Base-by-base conservation (phyloP, 2,113 vertebrate species). In the Neolamprologus fasciatus region DNA sequence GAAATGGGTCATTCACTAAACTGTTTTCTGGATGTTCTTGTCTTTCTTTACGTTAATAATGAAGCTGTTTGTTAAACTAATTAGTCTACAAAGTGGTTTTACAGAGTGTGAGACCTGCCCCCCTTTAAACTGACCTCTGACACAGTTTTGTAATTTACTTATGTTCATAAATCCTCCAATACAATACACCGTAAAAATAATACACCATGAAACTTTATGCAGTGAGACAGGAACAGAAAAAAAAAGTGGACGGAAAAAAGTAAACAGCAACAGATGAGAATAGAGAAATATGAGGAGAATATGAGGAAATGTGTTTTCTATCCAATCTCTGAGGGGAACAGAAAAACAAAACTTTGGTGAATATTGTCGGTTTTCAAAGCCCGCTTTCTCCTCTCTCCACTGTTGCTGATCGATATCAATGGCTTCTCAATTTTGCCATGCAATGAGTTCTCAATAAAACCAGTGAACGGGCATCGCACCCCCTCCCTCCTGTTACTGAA, bases 401-500 rank as follows among this genome's bases (percentile, higher is more conserved):
- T 33, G 86, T 53, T 11, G 4, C 87, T 89, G 92, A 96, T 96
- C 94, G 89, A 96, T 96, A 95, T 78, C 92, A 92, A 93, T 82
- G 84, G 88, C 91, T 94, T 94, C 95, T 96, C 94, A 92, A 93
- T 96, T 95, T 95, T 93, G 87, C 89, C 83, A 51, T 50, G 88
- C 92, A 89, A 94, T 88, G 93, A 95, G 90, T 95, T 94, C 94
- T 94, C 94, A 89, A 93, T 94, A 93, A 94, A 95, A 91, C 40
- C 12, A 45, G 87, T 87, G 88, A 95, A 89, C 55, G 81, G 86
- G 91, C 90, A 87, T 91, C 53, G 86, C 83, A 11, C 86, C 63
- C 89, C 80, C 66, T 31, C 87, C 85, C 45, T 84, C 88, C 84
- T 58, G 11, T 61, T 61, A 84, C 83, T 80, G 90, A 95, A 96